Evolutionary conservation across 2,888 invertebrate genomes (phyloP).

Genomic region (Chymomyza procnemis): DNA sequence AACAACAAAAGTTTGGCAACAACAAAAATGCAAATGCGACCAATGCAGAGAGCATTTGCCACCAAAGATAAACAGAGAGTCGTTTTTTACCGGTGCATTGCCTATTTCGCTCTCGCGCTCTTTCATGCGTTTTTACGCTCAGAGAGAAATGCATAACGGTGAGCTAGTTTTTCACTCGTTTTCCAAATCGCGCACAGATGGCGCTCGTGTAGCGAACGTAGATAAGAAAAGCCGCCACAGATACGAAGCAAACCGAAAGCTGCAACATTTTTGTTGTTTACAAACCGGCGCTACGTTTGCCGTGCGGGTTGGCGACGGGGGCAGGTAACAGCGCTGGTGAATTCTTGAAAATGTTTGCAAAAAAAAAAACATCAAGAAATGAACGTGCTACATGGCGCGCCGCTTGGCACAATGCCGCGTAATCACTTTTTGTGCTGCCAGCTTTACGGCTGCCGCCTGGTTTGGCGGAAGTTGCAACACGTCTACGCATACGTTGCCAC

Average conservation of each 20-base stretch:
- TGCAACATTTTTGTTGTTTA: conserved; percentile 14
- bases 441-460: conserved; percentile 12
- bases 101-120: neutral
- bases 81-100: neutral
- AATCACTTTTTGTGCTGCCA: conserved; percentile 57
- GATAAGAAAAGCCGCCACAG: conserved; percentile 29
- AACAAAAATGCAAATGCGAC: conserved; percentile 39
- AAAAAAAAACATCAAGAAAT: too few relatives aligned
- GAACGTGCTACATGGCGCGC: conserved; percentile 25
- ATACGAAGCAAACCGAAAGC: neutral
- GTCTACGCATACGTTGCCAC: conserved; percentile 57
- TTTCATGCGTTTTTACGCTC: conserved; percentile 2
- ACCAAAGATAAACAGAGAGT: conserved; percentile 63
- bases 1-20: conserved; percentile 24
- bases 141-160: conserved; percentile 43
- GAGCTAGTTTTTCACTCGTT: conserved; percentile 17
- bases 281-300: neutral
- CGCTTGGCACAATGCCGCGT: conserved; percentile 57
- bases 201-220: conserved; percentile 36
- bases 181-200: conserved; percentile 44
- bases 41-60: neutral
- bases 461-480: conserved; percentile 69
- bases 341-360: conserved; percentile 52
- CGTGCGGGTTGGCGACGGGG: neutral
- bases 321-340: conserved; percentile 32